Evolutionary conservation across 1,140 invertebrate species (phyloP), one percentile per base, ranked within the genome.

Genomic region (Pteromalus puparum): DNA sequence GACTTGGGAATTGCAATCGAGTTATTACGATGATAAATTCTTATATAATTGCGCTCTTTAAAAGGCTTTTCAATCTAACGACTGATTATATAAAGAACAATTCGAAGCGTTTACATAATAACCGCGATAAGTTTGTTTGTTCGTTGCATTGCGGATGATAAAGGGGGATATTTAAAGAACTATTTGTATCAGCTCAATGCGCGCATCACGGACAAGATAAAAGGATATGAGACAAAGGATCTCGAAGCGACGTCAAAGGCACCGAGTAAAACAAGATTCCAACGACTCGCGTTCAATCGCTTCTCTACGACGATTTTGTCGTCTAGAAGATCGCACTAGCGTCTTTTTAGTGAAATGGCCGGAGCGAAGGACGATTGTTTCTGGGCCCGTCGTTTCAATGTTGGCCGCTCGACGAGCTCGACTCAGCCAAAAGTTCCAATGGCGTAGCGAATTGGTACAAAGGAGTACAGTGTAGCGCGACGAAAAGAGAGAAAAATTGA

Each of bases 361-460:
- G 21, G 26, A 38, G 26, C 26, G 28, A 80, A 12, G 53, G 76
- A 34, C 77, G n/a, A 70, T 80, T 80, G 42, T 75, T 82, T 53
- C 18, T 61, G 72, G 12, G 73, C 28, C 28, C 53, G 53, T 10
- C 24, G 53, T 83, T 77, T 83, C 70, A 82, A 65, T 26, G 48
- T 75, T 75, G 30, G 81, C 3, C 3, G 21, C 30, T 34, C 30
- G 30, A 34, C 30, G 30, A 34, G 30, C 26, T 70, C 13, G 26
- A 74, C 48, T 82, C 61, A 30, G 70, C 38, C n/a, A 65, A 82
- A 82, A 82, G 72, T 82, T 82, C 46, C 72, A 15, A 75, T 65
- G 21, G 46, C 18, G 13, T 30, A 34, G 24, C 70, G 46, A 18
- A 46, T 73, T 34, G 2, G 70, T 61, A 70, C 67, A 73, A 73